Percentiles rank a stretch among this genome's conserved stretches.
Conservation (phyloP, 2,888 invertebrate genomes). For the Hofmannophila pseudospretella region DNA sequence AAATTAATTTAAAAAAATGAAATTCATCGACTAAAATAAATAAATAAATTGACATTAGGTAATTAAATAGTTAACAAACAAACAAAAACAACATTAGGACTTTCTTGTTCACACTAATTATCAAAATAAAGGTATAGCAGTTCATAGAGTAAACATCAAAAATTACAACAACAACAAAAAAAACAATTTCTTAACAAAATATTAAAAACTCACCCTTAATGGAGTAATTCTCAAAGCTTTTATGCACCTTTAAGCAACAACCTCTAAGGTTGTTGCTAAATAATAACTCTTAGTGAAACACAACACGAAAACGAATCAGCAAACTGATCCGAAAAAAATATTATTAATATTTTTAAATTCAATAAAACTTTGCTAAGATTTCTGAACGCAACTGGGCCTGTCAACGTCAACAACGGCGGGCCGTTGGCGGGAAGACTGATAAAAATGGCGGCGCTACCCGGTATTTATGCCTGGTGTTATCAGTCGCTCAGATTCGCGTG, state of each 20-base stretch:
- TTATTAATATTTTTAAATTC: neutral
- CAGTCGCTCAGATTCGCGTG: conserved; percentile 36
- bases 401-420: conserved; percentile 25
- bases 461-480: conserved; percentile 59
- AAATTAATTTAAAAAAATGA: no score
- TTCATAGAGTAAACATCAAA: no score
- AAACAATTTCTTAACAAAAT: no score
- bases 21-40: no score
- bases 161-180: no score
- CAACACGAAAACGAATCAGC: conserved; percentile 31
- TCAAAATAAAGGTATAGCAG: no score
- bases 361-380: conserved; percentile 8
- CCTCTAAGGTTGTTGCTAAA: conserved; percentile 71
- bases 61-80: no score
- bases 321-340: conserved; percentile 28
- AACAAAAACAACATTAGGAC: no score
- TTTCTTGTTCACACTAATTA: no score
- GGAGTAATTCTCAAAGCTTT: conserved; percentile 82
- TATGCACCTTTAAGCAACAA: conserved; percentile 68
- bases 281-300: conserved; percentile 21
- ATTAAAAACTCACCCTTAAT: conserved; percentile 67
- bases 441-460: conserved; percentile 21
- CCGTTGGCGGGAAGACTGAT: conserved; percentile 47
- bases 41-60: no score
- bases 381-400: conserved; percentile 25